Conservation (phyloP, 2,113 vertebrate species). For the Haemorhous mexicanus region DNA sequence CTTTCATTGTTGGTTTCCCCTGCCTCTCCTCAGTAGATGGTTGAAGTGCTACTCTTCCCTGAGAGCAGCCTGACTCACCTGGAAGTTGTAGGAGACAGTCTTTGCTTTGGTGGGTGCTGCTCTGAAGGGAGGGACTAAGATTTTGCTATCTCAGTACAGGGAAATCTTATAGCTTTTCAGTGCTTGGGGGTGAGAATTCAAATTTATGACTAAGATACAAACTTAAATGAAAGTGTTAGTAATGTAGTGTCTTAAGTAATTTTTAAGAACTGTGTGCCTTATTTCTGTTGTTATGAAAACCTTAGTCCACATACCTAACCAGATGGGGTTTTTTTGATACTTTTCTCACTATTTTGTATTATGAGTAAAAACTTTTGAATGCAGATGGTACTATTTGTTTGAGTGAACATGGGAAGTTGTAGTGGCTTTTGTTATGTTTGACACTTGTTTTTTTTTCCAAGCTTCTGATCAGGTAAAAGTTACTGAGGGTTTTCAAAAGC, state of each 20-base stretch:
- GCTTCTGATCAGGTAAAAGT: not conserved
- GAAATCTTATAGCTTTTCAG: not conserved
- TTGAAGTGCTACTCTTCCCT: not conserved
- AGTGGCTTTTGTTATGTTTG: not conserved
- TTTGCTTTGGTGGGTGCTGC: not conserved
- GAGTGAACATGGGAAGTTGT: not conserved
- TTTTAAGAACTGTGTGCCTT: not conserved
- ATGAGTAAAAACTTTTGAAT: not conserved
- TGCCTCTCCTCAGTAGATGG: not conserved
- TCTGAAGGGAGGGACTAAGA: not conserved
- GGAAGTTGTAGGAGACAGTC: not conserved
- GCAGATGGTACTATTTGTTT: not conserved
- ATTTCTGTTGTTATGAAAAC: not conserved
- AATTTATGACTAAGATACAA: not conserved
- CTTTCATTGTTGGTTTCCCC: not conserved
- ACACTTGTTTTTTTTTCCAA: not conserved
- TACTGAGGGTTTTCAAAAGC: not conserved
- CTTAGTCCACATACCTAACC: not conserved
- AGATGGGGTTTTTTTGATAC: rapidly evolving
- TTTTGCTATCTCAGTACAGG: not conserved
- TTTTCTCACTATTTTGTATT: not conserved
- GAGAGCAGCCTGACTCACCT: not conserved
- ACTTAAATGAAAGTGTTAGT: not conserved
- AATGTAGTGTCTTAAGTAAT: not conserved
- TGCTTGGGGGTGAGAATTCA: not conserved